Base-by-base conservation (phyloP, 2,888 invertebrate genomes). In the Epirrhoe tristata region DNA sequence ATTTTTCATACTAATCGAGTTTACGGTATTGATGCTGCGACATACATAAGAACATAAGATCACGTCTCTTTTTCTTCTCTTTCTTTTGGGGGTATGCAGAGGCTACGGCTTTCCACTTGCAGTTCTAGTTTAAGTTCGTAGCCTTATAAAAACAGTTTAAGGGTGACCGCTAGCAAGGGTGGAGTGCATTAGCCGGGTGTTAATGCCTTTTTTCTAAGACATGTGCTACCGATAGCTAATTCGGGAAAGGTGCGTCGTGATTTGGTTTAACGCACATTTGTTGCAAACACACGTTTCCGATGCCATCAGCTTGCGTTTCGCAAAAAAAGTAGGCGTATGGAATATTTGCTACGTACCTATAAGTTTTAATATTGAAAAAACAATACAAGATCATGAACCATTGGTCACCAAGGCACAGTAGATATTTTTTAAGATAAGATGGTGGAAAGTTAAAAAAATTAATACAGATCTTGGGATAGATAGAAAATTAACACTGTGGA, bases 151-250 rank as follows among this genome's bases (percentile, higher is more conserved):
- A 60, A 59, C 59, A 17, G 32, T 43, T 60, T 39, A 59, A 53
- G 64, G 60, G 65, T 66, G 59, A 60, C 36, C 59, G 53, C 43
- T 61, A 36, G 51, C 59, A 24, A 58, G 63, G 63, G 67, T 64
- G 64, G 60, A 55, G 74, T 58, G 62, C 82, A 84, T 81, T 85
- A 82, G 90, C 89, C 92, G 89, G 93, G 90, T 93, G 93, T 85
- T 87, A 87, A 90, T 89, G 86, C 80, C 72, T 91, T 93, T 92
- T 93, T 91, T 84, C 83, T 73, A 79, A 86, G 85, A 58, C 92
- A 92, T 91, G 89, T 91, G 93, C 88, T 89, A 86, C 81, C 71
- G 72, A 73, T 75, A 73, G 89, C 92, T 90, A 93, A 93, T 91
- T 91, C 89, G 66, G 77, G 75, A 88, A 92, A 91, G 89, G 89